Evolutionary conservation across 2,113 vertebrate species (phyloP).

Genomic region (Centropristis striata): DNA sequence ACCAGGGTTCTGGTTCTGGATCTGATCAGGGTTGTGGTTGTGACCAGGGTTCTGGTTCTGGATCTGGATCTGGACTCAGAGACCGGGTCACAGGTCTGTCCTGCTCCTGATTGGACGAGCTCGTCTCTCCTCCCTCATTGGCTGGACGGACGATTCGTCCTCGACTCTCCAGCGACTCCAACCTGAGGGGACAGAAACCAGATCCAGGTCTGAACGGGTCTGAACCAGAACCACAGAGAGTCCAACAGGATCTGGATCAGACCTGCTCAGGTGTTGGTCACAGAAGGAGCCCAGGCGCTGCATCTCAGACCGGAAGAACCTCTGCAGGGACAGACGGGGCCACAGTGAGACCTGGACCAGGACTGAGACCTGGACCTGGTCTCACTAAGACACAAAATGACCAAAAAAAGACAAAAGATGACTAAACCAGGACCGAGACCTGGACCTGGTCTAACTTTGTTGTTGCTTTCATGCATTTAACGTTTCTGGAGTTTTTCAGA

Average conservation of each 20-base stretch:
- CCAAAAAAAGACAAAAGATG: no score
- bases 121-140: conserved; percentile 8
- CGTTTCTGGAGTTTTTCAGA: no score
- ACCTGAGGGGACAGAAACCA: conserved; percentile 31
- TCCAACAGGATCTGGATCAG: background rate
- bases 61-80: background rate
- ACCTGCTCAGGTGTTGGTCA: conserved; percentile 86
- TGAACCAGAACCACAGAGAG: background rate
- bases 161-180: conserved; percentile 10
- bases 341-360: no score
- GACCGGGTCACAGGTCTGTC: background rate
- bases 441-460: no score
- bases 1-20: no score
- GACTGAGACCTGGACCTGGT: background rate
- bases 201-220: background rate
- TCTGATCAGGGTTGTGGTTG: no score
- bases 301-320: conserved; percentile 85
- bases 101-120: conserved; percentile 4
- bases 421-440: no score
- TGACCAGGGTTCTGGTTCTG: background rate
- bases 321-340: conserved; percentile 76
- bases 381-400: background rate
- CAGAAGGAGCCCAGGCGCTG: conserved; percentile 86
- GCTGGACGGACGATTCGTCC: background rate
- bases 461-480: no score